These are phyloP conservation scores for Sepioteuthis lessoniana DNA, from an alignment of 2,888 invertebrate genomes.

Conservation along the genomic window DNA sequence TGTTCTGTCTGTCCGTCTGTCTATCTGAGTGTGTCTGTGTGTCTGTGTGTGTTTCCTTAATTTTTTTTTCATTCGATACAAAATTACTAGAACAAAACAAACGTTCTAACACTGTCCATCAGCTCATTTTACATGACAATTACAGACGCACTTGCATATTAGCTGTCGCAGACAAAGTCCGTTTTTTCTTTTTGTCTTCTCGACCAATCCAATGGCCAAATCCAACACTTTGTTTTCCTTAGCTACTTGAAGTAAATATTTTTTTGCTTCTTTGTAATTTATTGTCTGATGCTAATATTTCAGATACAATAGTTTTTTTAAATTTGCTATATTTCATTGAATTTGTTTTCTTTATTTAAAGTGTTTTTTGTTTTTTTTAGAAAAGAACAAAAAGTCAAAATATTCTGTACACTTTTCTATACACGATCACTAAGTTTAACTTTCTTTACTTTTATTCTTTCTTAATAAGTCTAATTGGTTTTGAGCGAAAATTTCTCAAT, in stretches of 20 bases:
- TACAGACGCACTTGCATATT: not conserved
- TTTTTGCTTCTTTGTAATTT: not conserved
- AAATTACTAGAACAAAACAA: not conserved
- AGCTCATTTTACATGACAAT: not conserved
- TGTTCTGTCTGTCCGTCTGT: too few relatives aligned
- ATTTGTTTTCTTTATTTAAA: not conserved
- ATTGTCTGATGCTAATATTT: not conserved
- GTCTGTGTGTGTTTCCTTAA: too few relatives aligned
- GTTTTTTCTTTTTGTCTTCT: not conserved
- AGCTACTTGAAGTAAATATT: not conserved
- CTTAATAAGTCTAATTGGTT: too few relatives aligned
- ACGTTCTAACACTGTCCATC: not conserved
- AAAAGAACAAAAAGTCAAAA: not conserved
- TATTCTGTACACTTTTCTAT: not conserved
- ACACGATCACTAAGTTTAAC: too few relatives aligned
- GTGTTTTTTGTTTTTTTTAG: too few relatives aligned
- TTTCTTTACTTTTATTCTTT: too few relatives aligned
- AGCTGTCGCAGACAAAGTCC: not conserved
- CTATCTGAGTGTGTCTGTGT: too few relatives aligned
- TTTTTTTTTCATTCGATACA: not conserved
- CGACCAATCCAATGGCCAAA: not conserved
- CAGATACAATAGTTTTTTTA: not conserved
- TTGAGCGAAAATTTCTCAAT: not conserved
- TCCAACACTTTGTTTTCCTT: not conserved
- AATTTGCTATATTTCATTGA: not conserved